These are phyloP conservation scores for Neodiprion pinetum DNA, from an alignment of 1,140 invertebrate species.

Conservation along the genomic window DNA sequence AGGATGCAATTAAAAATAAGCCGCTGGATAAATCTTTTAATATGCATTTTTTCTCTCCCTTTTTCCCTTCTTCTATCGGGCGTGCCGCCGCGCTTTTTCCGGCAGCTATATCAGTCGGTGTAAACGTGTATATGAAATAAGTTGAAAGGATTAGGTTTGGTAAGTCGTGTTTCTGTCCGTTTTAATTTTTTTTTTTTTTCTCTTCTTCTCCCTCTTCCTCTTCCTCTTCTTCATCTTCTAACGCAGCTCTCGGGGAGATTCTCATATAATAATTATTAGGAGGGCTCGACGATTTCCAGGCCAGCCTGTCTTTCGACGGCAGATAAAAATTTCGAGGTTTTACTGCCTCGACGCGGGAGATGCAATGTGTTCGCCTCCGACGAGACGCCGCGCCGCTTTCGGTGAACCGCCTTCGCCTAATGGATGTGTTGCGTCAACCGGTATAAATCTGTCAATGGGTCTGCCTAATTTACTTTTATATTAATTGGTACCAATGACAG, in stretches of 20 bases:
- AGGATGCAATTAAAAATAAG: not conserved
- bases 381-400: constrained; percentile 15
- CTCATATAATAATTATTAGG: constrained; percentile 5
- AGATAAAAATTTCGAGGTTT: constrained; percentile 33
- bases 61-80: not conserved
- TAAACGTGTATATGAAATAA: not conserved
- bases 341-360: constrained; percentile 21
- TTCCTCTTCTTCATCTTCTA: not conserved
- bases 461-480: constrained; percentile 24
- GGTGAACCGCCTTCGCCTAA: not conserved
- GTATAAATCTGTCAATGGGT: constrained; percentile 31
- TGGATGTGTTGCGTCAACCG: constrained; percentile 4
- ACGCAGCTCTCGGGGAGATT: not conserved
- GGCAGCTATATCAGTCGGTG: not conserved
- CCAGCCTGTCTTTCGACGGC: constrained; percentile 14
- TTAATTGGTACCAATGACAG: not conserved
- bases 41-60: not conserved
- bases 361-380: constrained; percentile 11
- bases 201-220: not conserved
- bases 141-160: constrained; percentile 4
- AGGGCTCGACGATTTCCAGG: constrained; percentile 18
- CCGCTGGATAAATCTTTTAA: not conserved
- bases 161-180: not conserved
- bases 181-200: not conserved
- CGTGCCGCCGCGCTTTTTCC: not conserved